Base-by-base conservation (phyloP, 2,888 invertebrate genomes). In the Odontocerum albicorne region DNA sequence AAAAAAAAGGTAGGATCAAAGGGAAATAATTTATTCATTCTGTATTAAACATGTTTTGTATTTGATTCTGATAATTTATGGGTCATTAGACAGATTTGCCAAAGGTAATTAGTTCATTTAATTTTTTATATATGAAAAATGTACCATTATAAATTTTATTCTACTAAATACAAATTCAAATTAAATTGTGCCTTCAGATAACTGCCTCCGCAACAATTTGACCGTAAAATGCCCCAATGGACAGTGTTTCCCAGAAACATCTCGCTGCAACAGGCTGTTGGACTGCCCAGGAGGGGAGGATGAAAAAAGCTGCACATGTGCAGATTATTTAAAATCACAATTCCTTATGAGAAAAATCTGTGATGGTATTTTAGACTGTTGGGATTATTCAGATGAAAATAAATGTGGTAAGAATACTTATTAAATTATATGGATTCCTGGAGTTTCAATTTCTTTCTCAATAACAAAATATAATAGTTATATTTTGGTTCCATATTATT, bases 321-420 rank as follows among this genome's bases (percentile, higher is more conserved):
- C 87, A 6, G 88, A 90, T 69, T 87, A 87, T 64, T 69, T 90
- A 35, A 79, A 79, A 51, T 83, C 87, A 1, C 87, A 88, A 65
- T 82, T 83, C 61, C 75, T 87, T 1, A 75, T 83, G 57, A 78
- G 86, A 10, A 90, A 90, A 70, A 85, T 90, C 44, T 90, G 90
- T 66, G 90, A 90, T 64, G 90, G 90, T 1, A 77, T 87, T 19
- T 82, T 87, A 1, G 90, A 90, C 65, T 90, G 90, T 65, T 87
- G 86, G 84, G 90, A 90, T 67, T 88, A 83, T 66, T 85, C 88
- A 0, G 90, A 90, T 68, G 90, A 90, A 71, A 83, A 83, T 64
- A 78, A 84, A 62, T 89, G 90, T 68, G 88, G 88, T 88, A 77
- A 71, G 71, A 59, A 27, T 19, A 7, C 12, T 20, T 6, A 42